Percentiles rank a stretch among this genome's conserved stretches.
Evolutionary conservation across 2,888 invertebrate species (phyloP).

Genomic region (Hypsopygia costalis): DNA sequence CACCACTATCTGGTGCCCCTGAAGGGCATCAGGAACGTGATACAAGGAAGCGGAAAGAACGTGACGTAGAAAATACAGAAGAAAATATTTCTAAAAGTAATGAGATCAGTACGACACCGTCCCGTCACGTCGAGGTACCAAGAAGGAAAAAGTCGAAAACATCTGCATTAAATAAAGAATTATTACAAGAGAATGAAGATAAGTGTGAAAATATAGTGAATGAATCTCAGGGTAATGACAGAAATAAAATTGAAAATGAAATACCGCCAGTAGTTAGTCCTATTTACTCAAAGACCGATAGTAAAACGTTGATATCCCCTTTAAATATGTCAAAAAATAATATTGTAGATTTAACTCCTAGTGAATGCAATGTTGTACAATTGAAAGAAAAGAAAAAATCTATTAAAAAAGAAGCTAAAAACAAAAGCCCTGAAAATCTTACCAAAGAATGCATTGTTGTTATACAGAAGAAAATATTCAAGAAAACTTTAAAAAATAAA

Average conservation of each 20-base stretch:
- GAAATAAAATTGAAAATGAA: too few relatives aligned
- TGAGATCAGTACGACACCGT: conserved; percentile 34
- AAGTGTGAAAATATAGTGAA: too few relatives aligned
- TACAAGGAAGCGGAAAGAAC: conserved; percentile 43
- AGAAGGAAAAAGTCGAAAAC: conserved; percentile 51
- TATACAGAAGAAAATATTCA: conserved; percentile 62
- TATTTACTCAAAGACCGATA: conserved; percentile 27
- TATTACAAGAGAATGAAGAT: too few relatives aligned
- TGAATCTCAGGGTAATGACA: too few relatives aligned
- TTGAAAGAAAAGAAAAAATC: conserved; percentile 1
- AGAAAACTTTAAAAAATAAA: conserved; percentile 17
- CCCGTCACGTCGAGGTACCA: conserved; percentile 36
- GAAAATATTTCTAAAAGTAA: conserved; percentile 4
- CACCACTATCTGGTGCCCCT: conserved; percentile 41
- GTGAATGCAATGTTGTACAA: background rate
- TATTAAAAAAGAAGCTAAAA: conserved; percentile 21
- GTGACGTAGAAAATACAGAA: conserved; percentile 21
- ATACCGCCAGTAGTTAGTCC: background rate
- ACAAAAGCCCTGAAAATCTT: conserved; percentile 55
- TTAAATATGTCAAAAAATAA: background rate
- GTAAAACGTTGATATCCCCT: conserved; percentile 17
- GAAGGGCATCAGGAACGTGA: conserved; percentile 30
- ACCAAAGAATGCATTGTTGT: conserved; percentile 69
- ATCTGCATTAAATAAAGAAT: conserved; percentile 10
- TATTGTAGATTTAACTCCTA: background rate